phyloP scores from a whole-genome alignment of 2,797 vertebrate species.

The Anguilla anguilla region DNA sequence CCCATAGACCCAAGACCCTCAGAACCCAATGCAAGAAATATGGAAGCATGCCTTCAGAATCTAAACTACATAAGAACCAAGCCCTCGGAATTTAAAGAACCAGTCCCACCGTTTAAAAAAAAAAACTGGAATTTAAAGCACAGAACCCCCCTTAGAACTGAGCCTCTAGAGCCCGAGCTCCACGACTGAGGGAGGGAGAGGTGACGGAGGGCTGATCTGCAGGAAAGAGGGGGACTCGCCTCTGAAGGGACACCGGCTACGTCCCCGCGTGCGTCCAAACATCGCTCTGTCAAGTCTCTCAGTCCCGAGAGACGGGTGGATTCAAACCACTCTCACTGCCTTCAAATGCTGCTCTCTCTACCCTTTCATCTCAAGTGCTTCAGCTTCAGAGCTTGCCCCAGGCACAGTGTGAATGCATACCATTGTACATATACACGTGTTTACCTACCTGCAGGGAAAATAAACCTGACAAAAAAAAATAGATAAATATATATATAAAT shows the following conservation, averaged over 20 bases:
- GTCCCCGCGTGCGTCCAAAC: not conserved
- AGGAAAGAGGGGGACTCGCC: not conserved
- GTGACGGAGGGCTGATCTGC: not conserved
- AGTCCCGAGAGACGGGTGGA: not conserved
- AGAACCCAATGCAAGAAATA: not conserved
- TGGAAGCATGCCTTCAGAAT: not conserved
- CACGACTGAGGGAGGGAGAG: not conserved
- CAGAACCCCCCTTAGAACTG: not conserved
- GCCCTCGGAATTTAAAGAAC: not conserved
- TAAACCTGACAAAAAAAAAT: slow-evolving; percentile 56
- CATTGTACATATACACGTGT: slow-evolving; percentile 77
- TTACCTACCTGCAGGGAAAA: slow-evolving; percentile 71
- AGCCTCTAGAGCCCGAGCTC: not conserved
- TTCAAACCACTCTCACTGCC: not conserved
- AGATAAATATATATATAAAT: slow-evolving; percentile 69
- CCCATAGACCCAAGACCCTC: not conserved
- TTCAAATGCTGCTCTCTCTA: slow-evolving; percentile 55
- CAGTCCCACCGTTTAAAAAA: not conserved
- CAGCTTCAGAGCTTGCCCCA: slow-evolving; percentile 66
- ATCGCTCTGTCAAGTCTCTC: not conserved
- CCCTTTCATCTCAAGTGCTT: slow-evolving; percentile 71
- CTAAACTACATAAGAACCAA: not conserved
- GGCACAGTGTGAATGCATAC: slow-evolving; percentile 73
- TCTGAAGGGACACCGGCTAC: no score
- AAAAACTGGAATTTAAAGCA: not conserved